Evolutionary conservation across 2,113 vertebrate genomes (phyloP).

Genomic region (Actinemys pallida): DNA sequence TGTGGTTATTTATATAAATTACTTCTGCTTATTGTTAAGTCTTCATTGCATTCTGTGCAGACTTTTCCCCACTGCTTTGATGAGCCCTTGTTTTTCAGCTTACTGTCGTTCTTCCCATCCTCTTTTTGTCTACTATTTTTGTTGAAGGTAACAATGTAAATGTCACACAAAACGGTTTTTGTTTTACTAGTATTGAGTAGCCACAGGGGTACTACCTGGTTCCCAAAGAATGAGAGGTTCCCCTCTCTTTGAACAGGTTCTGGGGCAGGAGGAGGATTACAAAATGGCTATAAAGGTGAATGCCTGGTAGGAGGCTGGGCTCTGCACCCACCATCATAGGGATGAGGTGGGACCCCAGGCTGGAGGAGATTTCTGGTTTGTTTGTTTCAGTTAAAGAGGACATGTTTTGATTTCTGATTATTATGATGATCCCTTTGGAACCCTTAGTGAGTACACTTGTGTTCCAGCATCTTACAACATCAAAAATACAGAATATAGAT

Average conservation of each 20-base stretch:
- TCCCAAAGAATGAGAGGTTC: not conserved
- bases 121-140: not conserved
- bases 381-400: not conserved
- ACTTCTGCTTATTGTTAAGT: not conserved
- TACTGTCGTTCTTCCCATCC: not conserved
- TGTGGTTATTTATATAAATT: not conserved
- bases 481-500: not conserved
- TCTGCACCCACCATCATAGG: not conserved
- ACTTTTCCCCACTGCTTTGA: not conserved
- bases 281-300: not conserved
- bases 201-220: not conserved
- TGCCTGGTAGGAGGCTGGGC: not conserved
- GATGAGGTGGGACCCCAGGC: not conserved
- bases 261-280: not conserved
- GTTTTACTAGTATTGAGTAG: not conserved
- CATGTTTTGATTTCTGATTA: constrained; percentile 19
- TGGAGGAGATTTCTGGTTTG: not conserved
- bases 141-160: not conserved
- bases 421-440: not conserved
- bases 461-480: not conserved
- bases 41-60: not conserved
- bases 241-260: not conserved
- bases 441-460: not conserved
- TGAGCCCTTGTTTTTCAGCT: not conserved
- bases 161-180: not conserved